A percentile compares a stretch with the other conserved stretches of the same genome.
These are phyloP conservation scores for Drosophila pseudotalamancana DNA, from an alignment of 2,888 invertebrate genomes.

Conservation along the genomic window DNA sequence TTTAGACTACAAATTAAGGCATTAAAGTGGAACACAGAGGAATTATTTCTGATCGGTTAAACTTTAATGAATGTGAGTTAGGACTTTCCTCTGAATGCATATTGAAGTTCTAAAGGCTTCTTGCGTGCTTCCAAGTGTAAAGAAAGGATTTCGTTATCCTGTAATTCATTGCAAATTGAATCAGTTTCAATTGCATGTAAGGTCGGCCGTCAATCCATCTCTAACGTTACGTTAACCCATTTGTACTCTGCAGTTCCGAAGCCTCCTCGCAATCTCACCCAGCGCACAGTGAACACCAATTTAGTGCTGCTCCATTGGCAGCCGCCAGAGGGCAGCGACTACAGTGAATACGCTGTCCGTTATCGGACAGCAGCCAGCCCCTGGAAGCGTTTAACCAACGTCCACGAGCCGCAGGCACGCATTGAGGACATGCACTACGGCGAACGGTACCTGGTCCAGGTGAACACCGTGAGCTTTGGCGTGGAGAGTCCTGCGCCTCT, in stretches of 20 bases:
- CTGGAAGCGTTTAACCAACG: constrained; percentile 89
- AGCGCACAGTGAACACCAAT: constrained; percentile 91
- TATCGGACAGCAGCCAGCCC: constrained; percentile 91
- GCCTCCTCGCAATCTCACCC: constrained; percentile 90
- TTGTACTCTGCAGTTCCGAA: constrained; percentile 87
- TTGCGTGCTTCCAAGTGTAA: no score
- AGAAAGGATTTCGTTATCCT: neutral
- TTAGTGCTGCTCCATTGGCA: constrained; percentile 92
- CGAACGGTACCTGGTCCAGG: constrained; percentile 93
- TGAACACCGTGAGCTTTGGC: constrained; percentile 93
- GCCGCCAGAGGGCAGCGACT: constrained; percentile 88
- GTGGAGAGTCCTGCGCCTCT: constrained; percentile 92
- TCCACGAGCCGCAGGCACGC: constrained; percentile 89
- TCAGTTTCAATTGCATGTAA: neutral
- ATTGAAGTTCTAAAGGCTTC: no score
- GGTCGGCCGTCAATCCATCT: no score
- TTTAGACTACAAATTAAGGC: neutral
- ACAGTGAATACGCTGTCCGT: constrained; percentile 90
- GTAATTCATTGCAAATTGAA: neutral
- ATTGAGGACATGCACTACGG: constrained; percentile 95
- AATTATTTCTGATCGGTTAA: no score
- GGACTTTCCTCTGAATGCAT: no score
- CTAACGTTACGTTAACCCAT: neutral
- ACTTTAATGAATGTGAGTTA: no score
- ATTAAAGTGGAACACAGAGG: neutral